Evolutionary conservation across 2,113 vertebrate species (phyloP), one percentile per base, ranked within the genome.

Genomic region (Hepsetus odoe): DNA sequence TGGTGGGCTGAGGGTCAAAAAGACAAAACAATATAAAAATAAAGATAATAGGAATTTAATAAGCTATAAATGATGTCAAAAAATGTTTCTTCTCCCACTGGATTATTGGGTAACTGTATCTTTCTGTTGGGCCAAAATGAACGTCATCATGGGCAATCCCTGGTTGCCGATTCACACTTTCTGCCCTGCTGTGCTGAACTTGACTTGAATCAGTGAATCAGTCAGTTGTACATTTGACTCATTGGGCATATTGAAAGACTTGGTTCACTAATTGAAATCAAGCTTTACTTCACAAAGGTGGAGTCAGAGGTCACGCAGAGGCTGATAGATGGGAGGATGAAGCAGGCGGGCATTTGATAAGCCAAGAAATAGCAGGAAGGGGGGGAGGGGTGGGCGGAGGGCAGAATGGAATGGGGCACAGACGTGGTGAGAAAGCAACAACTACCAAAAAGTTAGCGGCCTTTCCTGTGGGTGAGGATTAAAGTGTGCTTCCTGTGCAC

Each of bases 401-500:
- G 49, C 9, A 4, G 38, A 24, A 74, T 33, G 73, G 51, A 55
- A 55, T 5, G 9, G 51, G 14, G 74, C 42, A 62, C 44, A 55
- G 64, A 77, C 40, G 40, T 49, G 28, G 69, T 53, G 74, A 77
- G 55, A 77, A 76, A 65, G 70, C 35, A 72, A 76, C 51, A 68
- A 70, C 69, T 67, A 30, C n/a, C 51, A 35, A 49, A 32, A 51
- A 62, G 32, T 62, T 77, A 56, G 79, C 20, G 72, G 75, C 83
- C 85, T 79, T 85, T 87, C 80, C 82, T 74, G 71, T 88, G 77
- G 83, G 86, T 74, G 65, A 83, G 87, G 81, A 86, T 90, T 85
- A 88, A 87, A 90, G 83, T 86, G 86, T 84, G 90, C 85, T 89
- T 92, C 91, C 89, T 89, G 87, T 89, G 82, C 74, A 76, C 79